Base-by-base conservation (phyloP, 2,888 invertebrate species). In the Rambutsinella grinnellia region DNA sequence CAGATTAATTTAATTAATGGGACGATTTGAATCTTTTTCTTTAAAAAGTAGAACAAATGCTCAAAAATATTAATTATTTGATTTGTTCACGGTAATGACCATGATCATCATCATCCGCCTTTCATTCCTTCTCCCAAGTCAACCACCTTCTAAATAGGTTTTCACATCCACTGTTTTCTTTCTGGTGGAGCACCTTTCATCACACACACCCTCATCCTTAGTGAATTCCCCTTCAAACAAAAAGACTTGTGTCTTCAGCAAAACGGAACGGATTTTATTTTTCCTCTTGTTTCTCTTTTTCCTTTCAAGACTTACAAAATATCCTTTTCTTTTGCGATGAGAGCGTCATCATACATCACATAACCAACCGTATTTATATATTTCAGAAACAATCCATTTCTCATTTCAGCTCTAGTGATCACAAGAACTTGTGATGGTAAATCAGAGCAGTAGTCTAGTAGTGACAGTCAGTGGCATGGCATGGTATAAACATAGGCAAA, bases 331-430 rank as follows among this genome's bases (percentile, higher is more conserved):
- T 36, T 5, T 36, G 36, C 13, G 36, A 8, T 36, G 36, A 8
- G n/a, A n/a, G n/a, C n/a, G n/a, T n/a, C n/a, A n/a, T n/a, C n/a
- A n/a, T n/a, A n/a, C n/a, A n/a, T n/a, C n/a, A n/a, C n/a, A n/a
- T n/a, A n/a, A n/a, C n/a, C n/a, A n/a, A n/a, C n/a, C n/a, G n/a
- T n/a, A n/a, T n/a, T 62, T 51, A 53, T 36, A 17, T 36, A 51
- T 51, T 23, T 24, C 21, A 66, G 47, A 17, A 62, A 70, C 54
- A 68, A 68, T 68, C 26, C 69, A 69, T 69, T 71, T 57, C 56
- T 71, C 70, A 71, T 71, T 71, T 71, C 70, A 71, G 70, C 62
- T 71, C 70, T 62, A 24, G 62, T 63, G 70, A 62, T 71, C 70
- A 71, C 62, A 24, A 26, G 58, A 56, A 21, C 23, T 10, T 54